Percentiles rank a stretch among this genome's conserved stretches.
These are phyloP conservation scores for Alviniconcha marisindica DNA, from an alignment of 1,140 invertebrate genomes.

Conservation along the genomic window DNA sequence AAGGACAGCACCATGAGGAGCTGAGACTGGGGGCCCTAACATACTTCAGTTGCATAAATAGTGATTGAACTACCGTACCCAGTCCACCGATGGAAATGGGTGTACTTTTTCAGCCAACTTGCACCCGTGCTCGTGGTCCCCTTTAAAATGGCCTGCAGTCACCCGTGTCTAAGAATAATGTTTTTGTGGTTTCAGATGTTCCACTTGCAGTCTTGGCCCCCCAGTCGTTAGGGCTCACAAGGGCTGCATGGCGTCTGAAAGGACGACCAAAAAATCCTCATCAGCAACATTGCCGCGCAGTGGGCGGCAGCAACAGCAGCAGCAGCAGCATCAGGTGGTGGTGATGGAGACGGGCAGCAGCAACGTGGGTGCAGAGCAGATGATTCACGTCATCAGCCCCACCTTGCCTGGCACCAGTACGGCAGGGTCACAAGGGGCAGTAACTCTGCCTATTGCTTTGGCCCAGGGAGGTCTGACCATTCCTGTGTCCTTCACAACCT, in stretches of 20 bases:
- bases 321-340: conserved; percentile 31
- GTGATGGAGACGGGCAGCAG: conserved; percentile 6
- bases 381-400: conserved; percentile 50
- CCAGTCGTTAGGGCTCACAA: neutral
- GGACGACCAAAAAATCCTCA: conserved; percentile 33
- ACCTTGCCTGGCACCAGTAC: conserved; percentile 29
- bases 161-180: no score
- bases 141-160: no score
- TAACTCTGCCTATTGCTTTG: conserved; percentile 46
- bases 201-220: no score
- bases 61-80: no score
- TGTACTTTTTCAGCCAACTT: no score
- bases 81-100: no score
- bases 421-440: conserved; percentile 20
- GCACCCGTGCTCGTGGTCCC: no score
- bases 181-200: no score
- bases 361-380: conserved; percentile 41
- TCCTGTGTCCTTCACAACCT: conserved; percentile 36
- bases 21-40: no score
- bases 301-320: conserved; percentile 38
- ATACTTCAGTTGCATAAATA: no score
- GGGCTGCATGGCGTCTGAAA: conserved; percentile 39
- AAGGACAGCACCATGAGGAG: no score
- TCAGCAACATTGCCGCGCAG: conserved; percentile 32
- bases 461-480: conserved; percentile 43